Evolutionary conservation across 2,797 vertebrate species (phyloP).

Genomic region (Eulemur mongoz): DNA sequence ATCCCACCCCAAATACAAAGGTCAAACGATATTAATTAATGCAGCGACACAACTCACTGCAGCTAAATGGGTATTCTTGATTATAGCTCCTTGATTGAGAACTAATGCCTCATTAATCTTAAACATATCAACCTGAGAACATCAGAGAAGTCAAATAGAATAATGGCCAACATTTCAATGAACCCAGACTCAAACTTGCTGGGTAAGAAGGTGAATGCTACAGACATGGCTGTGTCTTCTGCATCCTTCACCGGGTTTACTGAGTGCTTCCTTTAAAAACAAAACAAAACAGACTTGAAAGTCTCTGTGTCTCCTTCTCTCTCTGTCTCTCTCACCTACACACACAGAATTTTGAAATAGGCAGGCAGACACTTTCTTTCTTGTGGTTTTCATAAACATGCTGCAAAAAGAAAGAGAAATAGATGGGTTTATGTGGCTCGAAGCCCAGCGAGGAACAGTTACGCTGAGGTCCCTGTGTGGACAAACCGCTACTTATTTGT

Average conservation of each 20-base stretch:
- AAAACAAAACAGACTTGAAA: background rate
- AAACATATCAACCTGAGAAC: conserved; percentile 73
- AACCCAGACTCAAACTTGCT: conserved; percentile 19
- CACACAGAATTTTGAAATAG: background rate
- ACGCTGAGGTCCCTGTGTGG: background rate
- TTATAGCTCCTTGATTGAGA: conserved; percentile 81
- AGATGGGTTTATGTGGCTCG: background rate
- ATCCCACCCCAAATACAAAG: conserved; percentile 80
- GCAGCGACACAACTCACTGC: conserved; percentile 69
- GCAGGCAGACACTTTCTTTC: background rate
- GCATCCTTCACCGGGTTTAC: background rate
- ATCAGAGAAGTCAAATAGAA: conserved; percentile 78
- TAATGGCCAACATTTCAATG: conserved; percentile 68
- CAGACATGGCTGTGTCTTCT: background rate
- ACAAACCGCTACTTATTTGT: conserved; percentile 28
- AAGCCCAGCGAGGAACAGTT: background rate
- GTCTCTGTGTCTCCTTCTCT: background rate
- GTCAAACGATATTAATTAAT: conserved; percentile 83
- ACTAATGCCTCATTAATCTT: conserved; percentile 83
- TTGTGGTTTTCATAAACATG: background rate
- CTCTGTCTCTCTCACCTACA: background rate
- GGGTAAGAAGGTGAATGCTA: conserved; percentile 14
- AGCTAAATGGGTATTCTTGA: conserved; percentile 79
- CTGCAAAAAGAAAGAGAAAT: conserved; percentile 31
- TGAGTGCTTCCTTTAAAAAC: background rate